Base-by-base conservation (phyloP, 2,113 vertebrate genomes). In the Hiodon tergisus region DNA sequence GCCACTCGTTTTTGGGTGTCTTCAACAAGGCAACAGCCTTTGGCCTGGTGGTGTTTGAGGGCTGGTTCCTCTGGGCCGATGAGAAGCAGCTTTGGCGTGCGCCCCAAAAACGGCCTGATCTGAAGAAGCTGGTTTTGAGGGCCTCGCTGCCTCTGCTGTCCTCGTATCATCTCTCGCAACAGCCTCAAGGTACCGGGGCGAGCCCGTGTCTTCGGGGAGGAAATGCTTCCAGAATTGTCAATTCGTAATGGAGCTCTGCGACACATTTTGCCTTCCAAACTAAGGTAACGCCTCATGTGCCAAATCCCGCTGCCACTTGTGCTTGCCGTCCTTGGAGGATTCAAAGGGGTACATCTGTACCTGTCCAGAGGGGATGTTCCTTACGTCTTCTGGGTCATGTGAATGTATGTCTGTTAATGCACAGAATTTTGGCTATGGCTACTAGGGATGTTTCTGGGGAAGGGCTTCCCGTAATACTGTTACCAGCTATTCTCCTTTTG, bases 21-120 rank as follows among this genome's bases (percentile, higher is more conserved):
- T 88, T 94, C 77, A 79, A 83, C 71, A 87, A 85, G 78, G 82
- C 84, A n/a, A 75, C 76, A 0, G 80, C 82, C 0, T 67, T 89
- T 59, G 83, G 90, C 60, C 83, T 98, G 10, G 88, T 90, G 0
- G 89, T 92, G 9, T 95, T 95, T 63, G 93, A 88, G 78, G 86
- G 87, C 62, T 85, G 65, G 0, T 94, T 97, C 87, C 94, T 92
- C 83, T 95, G 94, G 93, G 81, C 87, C 0, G 94, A 94, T 53
- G 82, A 87, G 73, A 80, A 74, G 8, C 87, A 88, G 17, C 81
- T 96, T 52, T 87, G 89, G 84, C 86, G 79, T 0, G 81, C 85
- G 14, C 78, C 88, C 2, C 85, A 73, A 80, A 82, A 70, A 3
- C 79, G 81, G 3, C 87, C 82, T 0, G 78, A 73, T 52, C 81